These are phyloP conservation scores for Etheostoma nigrum DNA, from an alignment of 2,797 vertebrate genomes.

Conservation along the genomic window DNA sequence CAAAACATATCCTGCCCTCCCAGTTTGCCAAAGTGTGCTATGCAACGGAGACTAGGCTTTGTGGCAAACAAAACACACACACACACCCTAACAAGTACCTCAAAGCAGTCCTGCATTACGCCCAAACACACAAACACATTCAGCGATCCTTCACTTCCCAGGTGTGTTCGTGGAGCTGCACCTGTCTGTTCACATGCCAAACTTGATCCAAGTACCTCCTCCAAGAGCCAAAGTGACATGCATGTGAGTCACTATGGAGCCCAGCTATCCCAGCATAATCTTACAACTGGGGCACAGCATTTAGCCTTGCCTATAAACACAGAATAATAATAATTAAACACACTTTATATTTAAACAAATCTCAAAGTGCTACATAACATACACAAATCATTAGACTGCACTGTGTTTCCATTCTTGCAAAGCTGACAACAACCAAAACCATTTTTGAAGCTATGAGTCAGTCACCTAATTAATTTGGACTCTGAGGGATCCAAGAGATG, in stretches of 20 bases:
- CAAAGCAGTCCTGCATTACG: constrained; percentile 47
- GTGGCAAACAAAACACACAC: constrained; percentile 43
- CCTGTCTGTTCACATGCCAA: constrained; percentile 79
- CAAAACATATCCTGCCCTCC: constrained; percentile 60
- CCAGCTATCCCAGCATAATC: constrained; percentile 9
- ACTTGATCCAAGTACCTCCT: constrained; percentile 79
- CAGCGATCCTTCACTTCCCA: constrained; percentile 57
- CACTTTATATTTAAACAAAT: too few species aligned
- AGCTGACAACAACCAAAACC: constrained; percentile 2
- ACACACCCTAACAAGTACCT: constrained; percentile 56
- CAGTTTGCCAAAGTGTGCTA: constrained; percentile 32
- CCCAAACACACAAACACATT: constrained; percentile 41
- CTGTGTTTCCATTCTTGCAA: background rate
- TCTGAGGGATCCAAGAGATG: constrained; percentile 22
- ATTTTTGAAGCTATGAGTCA: background rate
- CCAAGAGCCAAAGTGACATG: constrained; percentile 44
- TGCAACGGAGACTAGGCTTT: constrained; percentile 40
- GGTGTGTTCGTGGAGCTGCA: constrained; percentile 70
- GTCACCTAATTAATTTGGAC: constrained; percentile 42
- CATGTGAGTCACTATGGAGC: constrained; percentile 41
- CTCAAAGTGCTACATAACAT: background rate
- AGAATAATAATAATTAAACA: too few species aligned
- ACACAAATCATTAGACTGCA: constrained; percentile 4
- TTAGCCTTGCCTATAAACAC: background rate
- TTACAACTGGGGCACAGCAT: background rate